Percentiles rank a stretch among this genome's conserved stretches.
phyloP scores from a whole-genome alignment of 2,888 invertebrate species.

The Abrostola triplasia region DNA sequence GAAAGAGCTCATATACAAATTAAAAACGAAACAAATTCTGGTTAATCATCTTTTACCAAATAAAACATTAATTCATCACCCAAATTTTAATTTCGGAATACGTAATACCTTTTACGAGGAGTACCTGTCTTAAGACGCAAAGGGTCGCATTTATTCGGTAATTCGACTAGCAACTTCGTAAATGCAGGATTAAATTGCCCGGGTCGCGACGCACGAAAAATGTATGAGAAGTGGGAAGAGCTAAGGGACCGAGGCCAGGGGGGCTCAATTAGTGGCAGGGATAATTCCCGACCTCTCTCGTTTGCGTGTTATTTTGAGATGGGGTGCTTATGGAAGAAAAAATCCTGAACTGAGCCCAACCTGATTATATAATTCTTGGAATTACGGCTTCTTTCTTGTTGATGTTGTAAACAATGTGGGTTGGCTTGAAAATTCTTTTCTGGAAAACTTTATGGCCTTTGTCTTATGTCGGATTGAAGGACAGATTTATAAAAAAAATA shows the following conservation, averaged over 20 bases:
- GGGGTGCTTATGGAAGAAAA: conserved; percentile 48
- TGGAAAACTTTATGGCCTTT: too few species aligned
- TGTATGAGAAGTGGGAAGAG: conserved; percentile 59
- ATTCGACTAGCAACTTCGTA: conserved; percentile 61
- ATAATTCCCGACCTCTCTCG: conserved; percentile 60
- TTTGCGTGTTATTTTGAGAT: conserved; percentile 56
- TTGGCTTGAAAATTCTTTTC: not conserved
- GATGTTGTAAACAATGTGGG: not conserved
- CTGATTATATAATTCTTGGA: conserved; percentile 46
- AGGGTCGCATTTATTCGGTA: conserved; percentile 64
- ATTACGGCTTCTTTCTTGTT: not conserved
- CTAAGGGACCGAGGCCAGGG: conserved; percentile 23
- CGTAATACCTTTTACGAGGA: conserved; percentile 53
- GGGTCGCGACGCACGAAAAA: conserved; percentile 65
- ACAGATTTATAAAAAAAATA: too few species aligned
- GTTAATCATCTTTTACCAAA: conserved; percentile 27
- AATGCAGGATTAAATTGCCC: conserved; percentile 69
- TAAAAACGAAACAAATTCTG: not conserved
- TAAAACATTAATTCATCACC: conserved; percentile 36
- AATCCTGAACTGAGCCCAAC: conserved; percentile 40
- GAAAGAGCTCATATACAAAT: not conserved
- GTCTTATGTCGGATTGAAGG: not conserved
- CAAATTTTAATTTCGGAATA: conserved; percentile 52
- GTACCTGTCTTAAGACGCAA: conserved; percentile 54
- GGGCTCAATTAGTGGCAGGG: conserved; percentile 61